A percentile compares a stretch with the other conserved stretches of the same genome.
These are phyloP conservation scores for Aegithalos caudatus DNA, from an alignment of 2,113 vertebrate genomes.

Conservation along the genomic window DNA sequence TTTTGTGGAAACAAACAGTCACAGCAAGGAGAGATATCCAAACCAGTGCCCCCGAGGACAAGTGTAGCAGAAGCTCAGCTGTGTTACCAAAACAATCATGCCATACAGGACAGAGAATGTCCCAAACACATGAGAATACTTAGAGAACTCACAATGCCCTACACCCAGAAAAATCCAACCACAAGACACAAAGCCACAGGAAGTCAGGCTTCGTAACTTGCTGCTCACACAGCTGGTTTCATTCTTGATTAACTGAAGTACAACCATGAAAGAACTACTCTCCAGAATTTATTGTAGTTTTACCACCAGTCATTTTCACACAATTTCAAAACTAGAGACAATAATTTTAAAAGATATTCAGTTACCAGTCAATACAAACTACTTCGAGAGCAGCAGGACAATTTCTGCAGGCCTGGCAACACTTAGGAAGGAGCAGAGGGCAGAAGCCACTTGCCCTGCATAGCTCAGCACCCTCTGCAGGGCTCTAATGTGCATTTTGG, in stretches of 20 bases:
- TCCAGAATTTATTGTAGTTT: background rate
- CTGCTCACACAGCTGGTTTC: background rate
- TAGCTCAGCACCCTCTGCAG: background rate
- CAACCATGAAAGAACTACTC: background rate
- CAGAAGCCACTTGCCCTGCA: background rate
- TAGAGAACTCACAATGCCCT: background rate
- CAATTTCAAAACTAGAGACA: background rate
- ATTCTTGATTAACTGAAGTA: background rate
- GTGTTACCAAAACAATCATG: background rate
- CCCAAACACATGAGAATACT: background rate
- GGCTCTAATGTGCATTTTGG: background rate
- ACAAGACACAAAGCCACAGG: slow-evolving; percentile 34
- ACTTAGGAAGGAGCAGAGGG: background rate
- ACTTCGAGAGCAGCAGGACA: background rate
- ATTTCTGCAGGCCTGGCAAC: background rate
- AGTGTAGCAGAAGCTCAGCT: background rate
- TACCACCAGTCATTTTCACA: background rate
- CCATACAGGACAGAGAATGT: background rate
- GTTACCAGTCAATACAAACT: background rate
- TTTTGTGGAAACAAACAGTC: background rate
- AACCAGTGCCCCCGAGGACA: background rate
- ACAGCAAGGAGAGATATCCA: background rate
- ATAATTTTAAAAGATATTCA: background rate
- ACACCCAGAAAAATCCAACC: background rate
- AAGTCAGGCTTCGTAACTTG: slow-evolving; percentile 7